Evolutionary conservation across 2,113 vertebrate species (phyloP).

Genomic region (Cottus gobio): DNA sequence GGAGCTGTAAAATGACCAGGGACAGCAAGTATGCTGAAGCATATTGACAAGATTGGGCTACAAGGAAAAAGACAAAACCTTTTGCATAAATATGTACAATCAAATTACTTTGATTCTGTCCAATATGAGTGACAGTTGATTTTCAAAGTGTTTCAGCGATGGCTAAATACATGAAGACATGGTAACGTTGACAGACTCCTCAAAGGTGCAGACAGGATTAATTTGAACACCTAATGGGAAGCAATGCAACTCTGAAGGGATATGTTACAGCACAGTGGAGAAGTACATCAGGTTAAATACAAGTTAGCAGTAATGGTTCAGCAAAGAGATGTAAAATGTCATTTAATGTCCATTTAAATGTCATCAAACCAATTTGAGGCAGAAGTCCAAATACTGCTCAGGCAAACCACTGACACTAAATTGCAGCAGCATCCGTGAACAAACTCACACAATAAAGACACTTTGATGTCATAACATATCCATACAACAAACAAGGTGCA

Average conservation of each 20-base stretch:
- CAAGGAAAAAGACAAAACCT: conserved; percentile 26
- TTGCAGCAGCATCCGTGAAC: too few relatives aligned
- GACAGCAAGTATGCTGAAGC: conserved; percentile 43
- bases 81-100: not conserved
- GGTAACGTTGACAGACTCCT: not conserved
- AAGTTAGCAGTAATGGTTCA: not conserved
- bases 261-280: not conserved
- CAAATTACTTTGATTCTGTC: conserved; percentile 1
- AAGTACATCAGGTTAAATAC: not conserved
- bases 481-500: too few relatives aligned
- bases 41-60: conserved; percentile 27
- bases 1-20: conserved; percentile 61
- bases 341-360: not conserved
- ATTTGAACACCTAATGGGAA: not conserved
- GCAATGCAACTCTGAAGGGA: not conserved
- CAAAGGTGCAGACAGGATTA: not conserved
- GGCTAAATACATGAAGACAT: not conserved
- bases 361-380: not conserved
- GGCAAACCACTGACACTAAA: not conserved
- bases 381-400: not conserved
- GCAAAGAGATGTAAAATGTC: not conserved
- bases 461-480: too few relatives aligned
- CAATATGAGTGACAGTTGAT: not conserved
- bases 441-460: too few relatives aligned
- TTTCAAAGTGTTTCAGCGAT: not conserved